Base-by-base conservation (phyloP, 2,888 invertebrate genomes). In the Volucella zonaria region DNA sequence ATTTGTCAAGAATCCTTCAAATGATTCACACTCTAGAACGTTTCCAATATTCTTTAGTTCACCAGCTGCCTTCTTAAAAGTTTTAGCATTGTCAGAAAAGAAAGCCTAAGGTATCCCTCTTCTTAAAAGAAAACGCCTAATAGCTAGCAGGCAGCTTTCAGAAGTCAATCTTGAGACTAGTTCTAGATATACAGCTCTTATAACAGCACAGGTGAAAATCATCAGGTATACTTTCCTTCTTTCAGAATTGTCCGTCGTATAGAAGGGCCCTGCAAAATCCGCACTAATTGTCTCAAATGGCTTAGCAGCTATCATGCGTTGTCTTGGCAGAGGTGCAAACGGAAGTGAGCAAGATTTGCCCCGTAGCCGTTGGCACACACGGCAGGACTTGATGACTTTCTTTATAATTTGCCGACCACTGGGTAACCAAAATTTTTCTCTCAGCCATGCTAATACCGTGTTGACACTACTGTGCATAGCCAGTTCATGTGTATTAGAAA, bases 221-320 rank as follows among this genome's bases (percentile, higher is more conserved):
- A 71, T 64, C 8, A 73, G 76, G 10, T 49, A 74, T 42, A 56
- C 43, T 11, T 79, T 79, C 56, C 64, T 47, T 14, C 12, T 31
- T 38, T 43, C 38, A 38, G 66, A 38, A 40, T 64, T 76, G 2
- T 62, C 12, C 8, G 62, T 67, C 1, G 79, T 77, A 3, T 78
- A 12, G 15, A 85, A 67, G 3, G 78, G 76, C 1, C 68, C 78
- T 15, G 78, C 83, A 14, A 76, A 85, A 23, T 78, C 82, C 1
- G 81, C 52, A 10, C 70, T 70, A 2, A 81, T 58, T 43, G 59
- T 74, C 10, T 70, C 56, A 14, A 86, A 75, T 54, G 71, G 66
- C 38, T 38, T 56, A 8, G 52, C 18, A 8, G 79, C 47, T 14
- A 67, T 47, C 31, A 31, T 6, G 31, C 31, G 31, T 31, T 31